Percentiles rank a stretch among this genome's conserved stretches.
Conservation (phyloP, 2,888 invertebrate genomes). For the Elmis aenea region DNA sequence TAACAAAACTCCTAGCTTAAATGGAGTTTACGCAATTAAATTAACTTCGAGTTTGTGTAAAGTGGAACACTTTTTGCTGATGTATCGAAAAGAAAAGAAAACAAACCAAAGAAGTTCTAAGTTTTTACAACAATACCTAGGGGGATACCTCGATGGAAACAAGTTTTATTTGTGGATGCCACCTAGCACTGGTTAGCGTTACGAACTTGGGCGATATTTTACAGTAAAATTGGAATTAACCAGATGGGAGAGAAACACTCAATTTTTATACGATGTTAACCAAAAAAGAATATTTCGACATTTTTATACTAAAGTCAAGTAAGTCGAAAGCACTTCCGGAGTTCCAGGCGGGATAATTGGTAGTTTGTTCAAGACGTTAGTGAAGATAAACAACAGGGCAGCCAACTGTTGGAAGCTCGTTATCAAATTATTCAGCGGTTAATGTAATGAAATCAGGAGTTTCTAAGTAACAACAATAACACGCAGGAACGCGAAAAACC, state of each 20-base stretch:
- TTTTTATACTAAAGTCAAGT: too few species aligned
- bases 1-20: too few species aligned
- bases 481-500: slow-evolving; percentile 20
- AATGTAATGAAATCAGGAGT: slow-evolving; percentile 37
- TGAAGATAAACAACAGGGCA: slow-evolving; percentile 36
- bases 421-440: slow-evolving; percentile 38
- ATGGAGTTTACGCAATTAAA: too few species aligned
- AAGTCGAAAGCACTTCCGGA: too few species aligned
- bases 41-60: too few species aligned
- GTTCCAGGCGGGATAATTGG: slow-evolving; percentile 31
- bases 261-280: too few species aligned
- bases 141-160: slow-evolving; percentile 19
- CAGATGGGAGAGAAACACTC: too few species aligned
- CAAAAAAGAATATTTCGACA: too few species aligned
- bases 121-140: slow-evolving; percentile 19
- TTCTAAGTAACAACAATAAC: slow-evolving; percentile 31
- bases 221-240: too few species aligned
- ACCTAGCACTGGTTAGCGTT: too few species aligned
- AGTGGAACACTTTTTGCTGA: too few species aligned
- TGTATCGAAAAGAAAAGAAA: slow-evolving; percentile 11
- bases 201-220: too few species aligned
- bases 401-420: slow-evolving; percentile 35
- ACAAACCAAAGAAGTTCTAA: slow-evolving; percentile 14
- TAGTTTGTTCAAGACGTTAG: slow-evolving; percentile 37
- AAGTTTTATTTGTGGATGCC: slow-evolving; percentile 20